Evolutionary conservation across 2,888 invertebrate genomes (phyloP), one percentile per base, ranked within the genome.

Genomic region (Oscheius onirici): DNA sequence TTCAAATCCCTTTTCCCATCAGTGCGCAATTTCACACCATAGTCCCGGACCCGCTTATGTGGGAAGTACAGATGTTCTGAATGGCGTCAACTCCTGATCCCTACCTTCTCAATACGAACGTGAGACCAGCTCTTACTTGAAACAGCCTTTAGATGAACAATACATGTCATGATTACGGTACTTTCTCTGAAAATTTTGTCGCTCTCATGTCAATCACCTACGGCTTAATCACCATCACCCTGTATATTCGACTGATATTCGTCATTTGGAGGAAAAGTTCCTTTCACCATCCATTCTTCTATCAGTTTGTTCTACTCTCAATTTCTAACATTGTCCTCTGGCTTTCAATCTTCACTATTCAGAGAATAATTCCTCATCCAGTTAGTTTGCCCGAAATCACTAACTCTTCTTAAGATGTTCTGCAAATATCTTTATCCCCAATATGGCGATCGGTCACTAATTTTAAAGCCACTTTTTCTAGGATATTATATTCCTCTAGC

Each of bases 201-300:
- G 34, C 46, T 3, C 10, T 49, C 15, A 0, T 20, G 5, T 46
- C 63, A 28, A 8, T 24, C 10, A 24, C 26, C 26, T 63, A 63
- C n/a, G 63, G 63, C 6, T 24, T 20, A 15, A 15, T 49, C 46
- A 26, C 63, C 3, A 46, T 63, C n/a, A 26, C 28, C 49, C 63
- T 63, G 11, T 63, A 63, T n/a, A 46, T 63, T 20, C 24, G 24
- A 6, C 49, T 63, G 13, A 63, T 49, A n/a, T 17, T 49, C 11
- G 15, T 63, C 3, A 63, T 63, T 28, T 11, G n/a, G 8, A 24
- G 17, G 24, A 46, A 63, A 8, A n/a, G 46, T 20, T 15, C 46
- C 46, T 63, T 63, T 49, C 63, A 49, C 6, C 63, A 63, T 15
- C 63, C 63, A 1, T 63, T 63, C 49, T 63, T 63, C 49, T 63